Conservation (phyloP, 1,140 invertebrate genomes). For the Ruditapes philippinarum region DNA sequence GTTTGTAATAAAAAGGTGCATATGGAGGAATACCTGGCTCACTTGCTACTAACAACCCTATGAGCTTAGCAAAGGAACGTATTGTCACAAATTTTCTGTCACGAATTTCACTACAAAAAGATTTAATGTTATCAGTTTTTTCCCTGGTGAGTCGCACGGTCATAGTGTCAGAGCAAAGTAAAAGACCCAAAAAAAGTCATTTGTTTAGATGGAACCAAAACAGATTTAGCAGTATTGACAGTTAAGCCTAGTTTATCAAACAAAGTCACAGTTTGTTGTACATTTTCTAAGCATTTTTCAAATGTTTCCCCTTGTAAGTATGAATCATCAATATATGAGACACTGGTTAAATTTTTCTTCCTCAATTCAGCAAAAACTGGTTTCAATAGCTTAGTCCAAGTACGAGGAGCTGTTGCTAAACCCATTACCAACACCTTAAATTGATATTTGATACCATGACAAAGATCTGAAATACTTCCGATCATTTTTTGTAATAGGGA, state of each 20-base stretch:
- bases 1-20: constrained; percentile 56
- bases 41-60: constrained; percentile 39
- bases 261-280: constrained; percentile 41
- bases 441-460: no score
- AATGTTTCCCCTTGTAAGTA: constrained; percentile 52
- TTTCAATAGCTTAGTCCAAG: no score
- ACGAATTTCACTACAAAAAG: constrained; percentile 2
- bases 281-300: constrained; percentile 64
- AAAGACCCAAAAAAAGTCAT: constrained; percentile 48
- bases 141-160: constrained; percentile 36
- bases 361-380: no score
- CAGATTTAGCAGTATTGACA: constrained; percentile 59
- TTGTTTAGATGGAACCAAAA: constrained; percentile 35
- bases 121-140: constrained; percentile 1
- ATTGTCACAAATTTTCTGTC: not conserved
- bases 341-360: no score
- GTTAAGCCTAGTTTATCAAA: constrained; percentile 65
- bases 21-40: constrained; percentile 50
- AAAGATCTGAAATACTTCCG: no score
- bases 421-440: no score
- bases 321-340: constrained; percentile 70
- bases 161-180: constrained; percentile 61
- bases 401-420: no score
- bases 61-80: not conserved
- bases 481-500: no score